These are phyloP conservation scores for Platerodrilus igneus DNA, from an alignment of 2,888 invertebrate species.

Conservation along the genomic window DNA sequence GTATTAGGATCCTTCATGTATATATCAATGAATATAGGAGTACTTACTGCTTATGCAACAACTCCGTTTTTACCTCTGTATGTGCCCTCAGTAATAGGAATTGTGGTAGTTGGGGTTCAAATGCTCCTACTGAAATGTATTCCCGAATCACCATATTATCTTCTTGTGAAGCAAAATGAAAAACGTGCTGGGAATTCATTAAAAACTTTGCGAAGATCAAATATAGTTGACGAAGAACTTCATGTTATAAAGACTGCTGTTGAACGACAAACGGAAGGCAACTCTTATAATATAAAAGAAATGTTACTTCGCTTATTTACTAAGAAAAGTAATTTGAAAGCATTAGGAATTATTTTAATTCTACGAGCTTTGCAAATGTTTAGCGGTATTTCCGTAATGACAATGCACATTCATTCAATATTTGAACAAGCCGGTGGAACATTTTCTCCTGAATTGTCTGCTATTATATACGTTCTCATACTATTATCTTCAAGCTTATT, in stretches of 20 bases:
- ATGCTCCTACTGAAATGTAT: conserved; percentile 19
- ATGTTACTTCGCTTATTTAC: conserved; percentile 15
- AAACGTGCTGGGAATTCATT: conserved; percentile 22
- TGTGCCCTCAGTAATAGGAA: conserved; percentile 16
- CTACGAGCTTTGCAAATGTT: conserved; percentile 20
- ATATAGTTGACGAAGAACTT: conserved; percentile 19
- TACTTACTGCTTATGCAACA: conserved; percentile 20
- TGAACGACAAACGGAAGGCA: conserved; percentile 9
- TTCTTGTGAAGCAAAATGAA: conserved; percentile 14
- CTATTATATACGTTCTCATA: conserved; percentile 14
- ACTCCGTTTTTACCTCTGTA: conserved; percentile 24
- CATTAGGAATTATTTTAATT: conserved; percentile 17
- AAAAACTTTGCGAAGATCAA: conserved; percentile 13
- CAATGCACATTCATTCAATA: conserved; percentile 23
- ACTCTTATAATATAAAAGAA: conserved; percentile 6
- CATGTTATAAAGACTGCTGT: conserved; percentile 9
- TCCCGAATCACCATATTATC: conserved; percentile 28
- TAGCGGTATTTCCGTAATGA: conserved; percentile 18
- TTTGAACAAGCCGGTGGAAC: conserved; percentile 15
- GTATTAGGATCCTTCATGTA: conserved; percentile 25
- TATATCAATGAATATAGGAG: conserved; percentile 26
- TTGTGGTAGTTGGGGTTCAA: conserved; percentile 15
- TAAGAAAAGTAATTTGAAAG: conserved; percentile 19
- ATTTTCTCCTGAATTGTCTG: conserved; percentile 10
- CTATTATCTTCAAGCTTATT: conserved; percentile 16